These are phyloP conservation scores for Misgurnus anguillicaudatus DNA, from an alignment of 2,113 vertebrate genomes.

Conservation along the genomic window DNA sequence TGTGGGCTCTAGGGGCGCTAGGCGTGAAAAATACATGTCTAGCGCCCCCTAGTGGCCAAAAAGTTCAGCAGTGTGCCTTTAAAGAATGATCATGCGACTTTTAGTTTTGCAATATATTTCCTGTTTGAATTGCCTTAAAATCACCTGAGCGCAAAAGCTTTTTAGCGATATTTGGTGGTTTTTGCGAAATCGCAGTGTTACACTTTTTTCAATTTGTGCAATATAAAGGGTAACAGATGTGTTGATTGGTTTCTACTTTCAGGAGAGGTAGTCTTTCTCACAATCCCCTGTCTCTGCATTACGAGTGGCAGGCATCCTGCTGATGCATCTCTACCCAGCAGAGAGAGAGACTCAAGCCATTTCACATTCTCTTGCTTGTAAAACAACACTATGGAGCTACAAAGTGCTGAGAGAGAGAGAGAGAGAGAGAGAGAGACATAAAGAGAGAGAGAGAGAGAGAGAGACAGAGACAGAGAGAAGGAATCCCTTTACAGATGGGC, in stretches of 20 bases:
- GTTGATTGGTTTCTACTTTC: neutral
- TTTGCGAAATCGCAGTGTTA: too few relatives aligned
- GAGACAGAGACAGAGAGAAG: constrained; percentile 12
- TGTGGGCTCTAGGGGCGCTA: too few relatives aligned
- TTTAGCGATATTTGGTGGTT: too few relatives aligned
- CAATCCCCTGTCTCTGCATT: neutral
- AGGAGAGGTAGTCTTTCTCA: neutral
- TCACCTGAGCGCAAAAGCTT: too few relatives aligned
- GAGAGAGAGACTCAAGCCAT: constrained; percentile 8
- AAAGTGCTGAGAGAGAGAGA: constrained; percentile 40
- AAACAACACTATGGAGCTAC: constrained; percentile 41
- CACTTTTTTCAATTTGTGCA: too few relatives aligned
- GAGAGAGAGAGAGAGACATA: too few relatives aligned
- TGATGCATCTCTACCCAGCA: neutral
- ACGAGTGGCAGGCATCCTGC: constrained; percentile 2
- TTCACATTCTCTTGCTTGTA: constrained; percentile 23
- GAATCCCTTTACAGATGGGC: constrained; percentile 46
- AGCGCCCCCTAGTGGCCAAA: too few relatives aligned
- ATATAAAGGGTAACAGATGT: neutral
- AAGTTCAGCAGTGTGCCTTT: too few relatives aligned
- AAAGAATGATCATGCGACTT: too few relatives aligned
- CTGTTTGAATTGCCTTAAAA: too few relatives aligned
- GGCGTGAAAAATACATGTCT: too few relatives aligned
- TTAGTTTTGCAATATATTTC: too few relatives aligned
- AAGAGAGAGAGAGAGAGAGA: neutral